These are phyloP conservation scores for Notodonta dromedarius DNA, from an alignment of 2,888 invertebrate genomes.

Conservation along the genomic window DNA sequence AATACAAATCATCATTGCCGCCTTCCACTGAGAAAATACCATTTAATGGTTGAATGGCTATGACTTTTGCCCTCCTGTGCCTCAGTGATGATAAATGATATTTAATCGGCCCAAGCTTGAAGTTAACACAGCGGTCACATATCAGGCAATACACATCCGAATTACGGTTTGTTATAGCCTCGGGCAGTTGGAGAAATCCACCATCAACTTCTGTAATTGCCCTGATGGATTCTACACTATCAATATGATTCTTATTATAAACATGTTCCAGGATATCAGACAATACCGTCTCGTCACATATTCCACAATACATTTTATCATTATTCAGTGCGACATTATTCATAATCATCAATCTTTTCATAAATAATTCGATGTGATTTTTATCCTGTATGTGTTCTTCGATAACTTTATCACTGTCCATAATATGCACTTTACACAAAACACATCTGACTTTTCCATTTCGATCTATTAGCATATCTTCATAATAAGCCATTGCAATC, in stretches of 20 bases:
- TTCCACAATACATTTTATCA: slow-evolving; percentile 33
- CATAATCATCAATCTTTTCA: slow-evolving; percentile 42
- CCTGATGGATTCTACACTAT: slow-evolving; percentile 31
- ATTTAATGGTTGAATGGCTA: slow-evolving; percentile 57
- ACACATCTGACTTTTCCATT: slow-evolving; percentile 45
- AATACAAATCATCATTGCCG: slow-evolving; percentile 54
- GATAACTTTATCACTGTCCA: slow-evolving; percentile 33
- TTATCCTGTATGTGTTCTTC: slow-evolving; percentile 43
- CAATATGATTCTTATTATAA: slow-evolving; percentile 36
- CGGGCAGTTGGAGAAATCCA: slow-evolving; percentile 44
- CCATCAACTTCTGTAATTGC: slow-evolving; percentile 47
- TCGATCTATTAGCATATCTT: slow-evolving; percentile 44
- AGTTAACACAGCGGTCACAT: slow-evolving; percentile 42
- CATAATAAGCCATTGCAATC: slow-evolving; percentile 46
- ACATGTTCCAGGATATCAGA: slow-evolving; percentile 38
- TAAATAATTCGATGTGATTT: slow-evolving; percentile 39
- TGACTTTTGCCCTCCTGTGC: slow-evolving; percentile 49
- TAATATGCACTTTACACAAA: slow-evolving; percentile 45
- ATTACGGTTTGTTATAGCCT: slow-evolving; percentile 22
- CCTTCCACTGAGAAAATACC: slow-evolving; percentile 60
- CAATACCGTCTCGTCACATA: slow-evolving; percentile 41
- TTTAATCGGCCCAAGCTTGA: slow-evolving; percentile 32
- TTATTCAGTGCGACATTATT: slow-evolving; percentile 41
- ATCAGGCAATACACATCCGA: slow-evolving; percentile 40
- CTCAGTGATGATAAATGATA: slow-evolving; percentile 39